These are phyloP conservation scores for Pogonocherus hispidulus DNA, from an alignment of 2,888 invertebrate genomes.

Conservation along the genomic window DNA sequence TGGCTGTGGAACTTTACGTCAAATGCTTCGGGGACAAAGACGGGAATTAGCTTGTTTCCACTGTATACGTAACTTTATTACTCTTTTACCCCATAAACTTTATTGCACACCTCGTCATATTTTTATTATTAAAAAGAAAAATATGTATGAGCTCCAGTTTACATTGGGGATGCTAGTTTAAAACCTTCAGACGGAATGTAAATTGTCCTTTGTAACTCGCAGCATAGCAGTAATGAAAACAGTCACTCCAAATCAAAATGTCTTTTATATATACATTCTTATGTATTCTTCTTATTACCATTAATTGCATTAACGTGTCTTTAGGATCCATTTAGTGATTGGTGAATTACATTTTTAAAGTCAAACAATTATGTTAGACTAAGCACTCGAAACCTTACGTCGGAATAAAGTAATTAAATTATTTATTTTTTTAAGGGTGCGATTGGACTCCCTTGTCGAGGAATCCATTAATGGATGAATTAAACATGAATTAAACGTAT, in stretches of 20 bases:
- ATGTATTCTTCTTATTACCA: no score
- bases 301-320: no score
- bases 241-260: background rate
- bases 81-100: conserved; percentile 54
- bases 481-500: no score
- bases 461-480: no score
- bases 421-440: no score
- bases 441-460: no score
- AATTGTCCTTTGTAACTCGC: background rate
- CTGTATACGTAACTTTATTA: conserved; percentile 54
- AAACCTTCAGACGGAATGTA: conserved; percentile 5
- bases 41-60: conserved; percentile 55
- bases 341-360: no score
- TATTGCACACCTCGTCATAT: conserved; percentile 44
- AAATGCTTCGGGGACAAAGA: conserved; percentile 55
- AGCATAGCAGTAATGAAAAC: background rate
- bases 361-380: no score
- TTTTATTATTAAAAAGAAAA: conserved; percentile 30
- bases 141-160: conserved; percentile 12
- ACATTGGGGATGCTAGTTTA: conserved; percentile 12
- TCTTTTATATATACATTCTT: no score
- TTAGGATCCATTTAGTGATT: no score
- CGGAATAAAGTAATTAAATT: no score
- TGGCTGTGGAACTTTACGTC: conserved; percentile 56
- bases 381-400: no score